Evolutionary conservation across 1,140 invertebrate genomes (phyloP).

Genomic region (Eubasilissa regina): DNA sequence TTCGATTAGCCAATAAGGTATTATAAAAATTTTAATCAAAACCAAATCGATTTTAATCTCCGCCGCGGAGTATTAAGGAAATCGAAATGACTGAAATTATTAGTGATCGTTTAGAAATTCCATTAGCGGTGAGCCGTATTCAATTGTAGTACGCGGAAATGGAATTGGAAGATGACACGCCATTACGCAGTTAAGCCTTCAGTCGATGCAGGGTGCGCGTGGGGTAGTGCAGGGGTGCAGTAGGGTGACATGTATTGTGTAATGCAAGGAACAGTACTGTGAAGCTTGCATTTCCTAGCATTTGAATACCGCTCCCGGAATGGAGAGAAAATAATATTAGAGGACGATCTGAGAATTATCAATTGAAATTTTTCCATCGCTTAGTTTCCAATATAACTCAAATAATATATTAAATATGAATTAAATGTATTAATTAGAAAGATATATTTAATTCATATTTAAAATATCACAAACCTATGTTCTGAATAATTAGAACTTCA

Average conservation of each 20-base stretch:
- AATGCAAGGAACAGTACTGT: background rate
- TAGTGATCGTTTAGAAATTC: slow-evolving; percentile 26
- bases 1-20: no score
- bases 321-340: background rate
- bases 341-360: background rate
- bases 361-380: background rate
- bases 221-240: background rate
- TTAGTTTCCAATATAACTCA: no score
- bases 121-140: slow-evolving; percentile 24
- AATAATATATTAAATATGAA: no score
- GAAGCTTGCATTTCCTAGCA: background rate
- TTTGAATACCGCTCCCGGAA: background rate
- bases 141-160: slow-evolving; percentile 27
- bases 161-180: slow-evolving; percentile 41
- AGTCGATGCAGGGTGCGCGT: background rate
- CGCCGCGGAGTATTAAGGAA: background rate
- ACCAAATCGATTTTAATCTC: slow-evolving; percentile 35
- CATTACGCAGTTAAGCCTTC: slow-evolving; percentile 20
- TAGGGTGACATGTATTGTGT: background rate
- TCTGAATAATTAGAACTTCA: no score
- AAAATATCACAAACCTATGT: no score
- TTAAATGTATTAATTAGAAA: no score
- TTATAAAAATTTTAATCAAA: slow-evolving; percentile 6
- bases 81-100: slow-evolving; percentile 38
- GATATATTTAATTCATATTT: no score